A percentile compares a stretch with the other conserved stretches of the same genome.
These are phyloP conservation scores for Muscicapa striata DNA, from an alignment of 2,797 vertebrate species.

Conservation along the genomic window DNA sequence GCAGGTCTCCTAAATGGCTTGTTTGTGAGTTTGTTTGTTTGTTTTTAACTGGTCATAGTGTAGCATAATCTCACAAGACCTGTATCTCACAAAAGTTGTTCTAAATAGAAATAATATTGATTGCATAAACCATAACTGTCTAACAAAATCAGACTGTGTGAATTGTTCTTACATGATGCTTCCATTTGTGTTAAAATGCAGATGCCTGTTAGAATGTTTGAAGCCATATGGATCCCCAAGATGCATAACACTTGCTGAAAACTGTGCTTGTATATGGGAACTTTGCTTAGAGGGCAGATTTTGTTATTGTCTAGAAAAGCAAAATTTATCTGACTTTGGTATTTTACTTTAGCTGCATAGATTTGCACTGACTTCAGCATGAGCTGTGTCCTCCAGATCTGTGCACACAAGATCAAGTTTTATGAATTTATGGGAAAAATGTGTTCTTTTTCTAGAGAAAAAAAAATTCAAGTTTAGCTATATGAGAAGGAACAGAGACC, in stretches of 20 bases:
- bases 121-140: not conserved
- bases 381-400: not conserved
- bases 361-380: not conserved
- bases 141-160: not conserved
- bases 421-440: not conserved
- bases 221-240: slow-evolving; percentile 3
- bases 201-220: not conserved
- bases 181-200: not conserved
- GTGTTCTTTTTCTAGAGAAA: not conserved
- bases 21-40: not conserved
- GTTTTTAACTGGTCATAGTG: not conserved
- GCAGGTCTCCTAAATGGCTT: not conserved
- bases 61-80: not conserved
- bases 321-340: not conserved
- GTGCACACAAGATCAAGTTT: not conserved
- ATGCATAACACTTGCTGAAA: not conserved
- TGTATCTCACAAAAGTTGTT: not conserved
- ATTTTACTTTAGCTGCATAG: not conserved
- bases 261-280: not conserved
- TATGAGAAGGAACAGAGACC: not conserved
- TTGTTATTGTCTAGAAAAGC: not conserved
- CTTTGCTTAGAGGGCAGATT: slow-evolving; percentile 2
- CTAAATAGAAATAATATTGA: not conserved
- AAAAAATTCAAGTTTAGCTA: not conserved
- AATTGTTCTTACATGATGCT: not conserved